Conservation (phyloP, 2,113 vertebrate species). For the Pagrus major region DNA sequence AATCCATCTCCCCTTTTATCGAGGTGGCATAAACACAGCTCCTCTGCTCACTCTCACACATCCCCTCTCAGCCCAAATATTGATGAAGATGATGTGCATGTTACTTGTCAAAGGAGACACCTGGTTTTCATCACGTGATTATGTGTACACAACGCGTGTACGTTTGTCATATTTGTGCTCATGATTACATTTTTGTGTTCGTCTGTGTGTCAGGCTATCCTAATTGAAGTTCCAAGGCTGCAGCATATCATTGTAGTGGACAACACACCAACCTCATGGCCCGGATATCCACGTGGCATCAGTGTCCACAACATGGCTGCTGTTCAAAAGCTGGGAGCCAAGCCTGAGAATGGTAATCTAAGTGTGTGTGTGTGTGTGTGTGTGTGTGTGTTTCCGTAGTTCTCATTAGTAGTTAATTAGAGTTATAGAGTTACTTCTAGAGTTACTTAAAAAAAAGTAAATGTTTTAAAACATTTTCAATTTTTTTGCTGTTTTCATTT, state of each 20-base stretch:
- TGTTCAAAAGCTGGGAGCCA: conserved; percentile 89
- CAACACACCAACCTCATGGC: conserved; percentile 84
- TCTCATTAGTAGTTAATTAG: too few species aligned
- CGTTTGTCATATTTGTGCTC: neutral
- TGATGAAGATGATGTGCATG: conserved; percentile 10
- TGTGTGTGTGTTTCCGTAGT: too few species aligned
- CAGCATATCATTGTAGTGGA: conserved; percentile 92
- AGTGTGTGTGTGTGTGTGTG: neutral
- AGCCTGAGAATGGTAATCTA: conserved; percentile 86
- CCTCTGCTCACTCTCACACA: conserved; percentile 22
- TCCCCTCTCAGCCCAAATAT: conserved; percentile 20
- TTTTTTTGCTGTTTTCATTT: too few species aligned
- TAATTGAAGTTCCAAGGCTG: conserved; percentile 88
- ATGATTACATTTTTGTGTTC: neutral
- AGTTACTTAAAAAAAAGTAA: too few species aligned
- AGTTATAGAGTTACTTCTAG: too few species aligned
- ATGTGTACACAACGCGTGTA: neutral
- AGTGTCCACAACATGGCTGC: conserved; percentile 91
- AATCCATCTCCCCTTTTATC: conserved; percentile 29
- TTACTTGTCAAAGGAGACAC: neutral
- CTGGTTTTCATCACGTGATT: conserved; percentile 28
- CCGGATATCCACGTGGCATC: conserved; percentile 88
- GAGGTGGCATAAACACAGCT: conserved; percentile 35
- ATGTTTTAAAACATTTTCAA: too few species aligned
- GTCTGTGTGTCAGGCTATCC: conserved; percentile 85